Base-by-base conservation (phyloP, 2,797 vertebrate genomes). In the Gastrophryne carolinensis region DNA sequence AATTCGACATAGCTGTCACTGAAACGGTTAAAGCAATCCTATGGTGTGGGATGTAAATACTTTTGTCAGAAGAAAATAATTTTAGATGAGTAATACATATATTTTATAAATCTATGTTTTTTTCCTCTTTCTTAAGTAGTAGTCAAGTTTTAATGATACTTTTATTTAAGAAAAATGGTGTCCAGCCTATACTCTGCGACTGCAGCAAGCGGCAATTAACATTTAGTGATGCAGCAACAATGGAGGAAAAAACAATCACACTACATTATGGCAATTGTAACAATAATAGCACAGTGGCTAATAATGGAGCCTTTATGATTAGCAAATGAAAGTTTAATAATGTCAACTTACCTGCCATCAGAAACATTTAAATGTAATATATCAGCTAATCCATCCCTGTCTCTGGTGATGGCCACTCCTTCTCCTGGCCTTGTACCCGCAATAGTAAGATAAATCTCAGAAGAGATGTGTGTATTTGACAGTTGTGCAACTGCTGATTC, bases 401-500 rank as follows among this genome's bases (percentile, higher is more conserved):
- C 85, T 85, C 97, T 94, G 0, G 96, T 97, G 80, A 98, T 93
- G 75, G 97, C 91, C 0, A 86, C 87, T 1, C 96, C 96, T 79
- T 98, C 94, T 17, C 75, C 82, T 1, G 93, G 79, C 0, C 41
- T 80, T 0, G 82, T 80, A 0, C 97, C 96, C 0, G 90, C 95
- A 2, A 97, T 90, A 1, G 97, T 96, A 72, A 95, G 96, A 81
- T 98, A 98, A 57, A 97, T 95, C 15, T 89, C 88, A 0, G 93
- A 90, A 79, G 96, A 95, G 69, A 98, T 91, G 39, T 95, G 95
- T 4, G 87, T 82, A 73, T 83, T 89, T 44, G 96, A 86, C 67
- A 98, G 86, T 30, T 86, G 88, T 61, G 86, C 68, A 73, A 93
- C 90, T 26, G 97, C 95, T 9, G 89, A 87, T 79, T 92, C 86